Conservation (phyloP, 2,888 invertebrate genomes). For the Aplocera efformata region DNA sequence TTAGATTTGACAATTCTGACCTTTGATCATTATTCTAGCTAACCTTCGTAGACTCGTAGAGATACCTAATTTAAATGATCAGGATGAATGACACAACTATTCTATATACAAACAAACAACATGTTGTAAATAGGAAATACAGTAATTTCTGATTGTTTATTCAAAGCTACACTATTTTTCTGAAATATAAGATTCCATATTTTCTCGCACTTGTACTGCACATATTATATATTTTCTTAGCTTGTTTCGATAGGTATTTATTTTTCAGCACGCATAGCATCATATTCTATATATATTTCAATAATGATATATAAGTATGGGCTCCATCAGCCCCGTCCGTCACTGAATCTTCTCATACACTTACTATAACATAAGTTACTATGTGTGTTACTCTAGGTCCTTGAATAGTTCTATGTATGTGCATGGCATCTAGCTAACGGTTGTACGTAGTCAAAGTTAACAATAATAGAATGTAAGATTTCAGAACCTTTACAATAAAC, state of each 20-base stretch:
- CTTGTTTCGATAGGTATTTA: conserved; percentile 57
- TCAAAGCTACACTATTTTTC: conserved; percentile 71
- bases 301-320: conserved; percentile 44
- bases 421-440: conserved; percentile 76
- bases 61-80: conserved; percentile 17
- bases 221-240: conserved; percentile 74
- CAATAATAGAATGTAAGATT: conserved; percentile 66
- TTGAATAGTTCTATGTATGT: conserved; percentile 64
- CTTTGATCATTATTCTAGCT: conserved; percentile 6
- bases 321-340: conserved; percentile 49
- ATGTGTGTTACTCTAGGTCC: conserved; percentile 71
- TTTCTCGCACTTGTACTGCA: conserved; percentile 63
- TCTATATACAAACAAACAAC: conserved; percentile 58
- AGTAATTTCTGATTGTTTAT: conserved; percentile 72
- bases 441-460: conserved; percentile 73
- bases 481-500: conserved; percentile 29
- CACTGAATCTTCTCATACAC: conserved; percentile 13
- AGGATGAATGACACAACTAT: conserved; percentile 41
- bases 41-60: conserved; percentile 1
- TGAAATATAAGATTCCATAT: conserved; percentile 65
- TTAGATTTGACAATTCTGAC: conserved; percentile 11
- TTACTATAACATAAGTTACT: conserved; percentile 48
- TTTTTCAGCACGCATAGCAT: conserved; percentile 63
- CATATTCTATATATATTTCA: conserved; percentile 30
- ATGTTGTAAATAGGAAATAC: conserved; percentile 66